Evolutionary conservation across 2,888 invertebrate species (phyloP).

Genomic region (Sussaba pulchella): DNA sequence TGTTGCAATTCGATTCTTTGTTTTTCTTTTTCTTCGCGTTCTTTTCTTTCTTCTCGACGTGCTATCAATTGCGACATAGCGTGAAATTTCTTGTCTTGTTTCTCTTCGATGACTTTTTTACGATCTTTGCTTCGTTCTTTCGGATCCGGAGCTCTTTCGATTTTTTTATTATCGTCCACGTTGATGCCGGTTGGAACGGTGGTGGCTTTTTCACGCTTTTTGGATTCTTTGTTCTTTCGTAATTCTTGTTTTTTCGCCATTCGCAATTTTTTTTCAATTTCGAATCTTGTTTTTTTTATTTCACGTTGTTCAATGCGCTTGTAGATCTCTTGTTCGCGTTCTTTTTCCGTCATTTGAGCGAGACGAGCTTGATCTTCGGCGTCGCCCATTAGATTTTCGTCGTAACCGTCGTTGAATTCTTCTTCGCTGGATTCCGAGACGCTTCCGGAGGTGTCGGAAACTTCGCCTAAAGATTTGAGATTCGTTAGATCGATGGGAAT

Average conservation of each 20-base stretch:
- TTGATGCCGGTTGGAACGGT: conserved; percentile 68
- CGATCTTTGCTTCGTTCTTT: conserved; percentile 93
- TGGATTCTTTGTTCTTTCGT: conserved; percentile 86
- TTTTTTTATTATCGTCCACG: conserved; percentile 86
- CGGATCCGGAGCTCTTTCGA: conserved; percentile 86
- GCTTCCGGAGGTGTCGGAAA: conserved; percentile 88
- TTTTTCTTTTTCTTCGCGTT: conserved; percentile 86
- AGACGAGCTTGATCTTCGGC: conserved; percentile 96
- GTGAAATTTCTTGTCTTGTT: conserved; percentile 94
- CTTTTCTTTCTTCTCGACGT: conserved; percentile 95
- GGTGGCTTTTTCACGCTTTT: conserved; percentile 82
- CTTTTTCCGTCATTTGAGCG: conserved; percentile 97
- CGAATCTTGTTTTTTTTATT: conserved; percentile 96
- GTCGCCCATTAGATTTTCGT: conserved; percentile 98
- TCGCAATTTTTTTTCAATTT: conserved; percentile 96
- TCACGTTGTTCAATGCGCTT: conserved; percentile 98
- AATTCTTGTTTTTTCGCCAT: conserved; percentile 92
- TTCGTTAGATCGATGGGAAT: too few species aligned
- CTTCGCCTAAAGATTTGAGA: conserved; percentile 87
- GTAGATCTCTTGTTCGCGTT: conserved; percentile 98
- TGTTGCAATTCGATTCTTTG: conserved; percentile 85
- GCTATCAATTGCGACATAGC: conserved; percentile 97
- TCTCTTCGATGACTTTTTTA: conserved; percentile 96
- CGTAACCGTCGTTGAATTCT: conserved; percentile 98
- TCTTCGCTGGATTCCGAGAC: conserved; percentile 90